phyloP scores from a whole-genome alignment of 2,888 invertebrate genomes.

The Metalampra italica region DNA sequence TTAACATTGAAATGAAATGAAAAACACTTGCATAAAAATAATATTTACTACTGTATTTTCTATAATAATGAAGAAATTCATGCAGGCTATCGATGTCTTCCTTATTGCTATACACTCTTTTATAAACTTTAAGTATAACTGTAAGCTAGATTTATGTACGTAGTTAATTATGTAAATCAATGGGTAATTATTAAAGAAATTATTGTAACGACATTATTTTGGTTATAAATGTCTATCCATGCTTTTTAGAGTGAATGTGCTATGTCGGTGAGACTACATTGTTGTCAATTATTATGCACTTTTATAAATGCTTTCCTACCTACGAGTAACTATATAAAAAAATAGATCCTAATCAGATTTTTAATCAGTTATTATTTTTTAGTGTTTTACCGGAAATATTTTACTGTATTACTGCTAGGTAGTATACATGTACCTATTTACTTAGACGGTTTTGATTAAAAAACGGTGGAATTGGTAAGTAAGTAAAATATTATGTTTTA shows the following conservation, averaged over 20 bases:
- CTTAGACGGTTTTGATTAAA: no score
- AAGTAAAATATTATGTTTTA: no score
- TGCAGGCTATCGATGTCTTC: constrained; percentile 79
- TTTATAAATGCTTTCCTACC: no score
- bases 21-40: constrained; percentile 11
- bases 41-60: constrained; percentile 46
- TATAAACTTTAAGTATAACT: constrained; percentile 59
- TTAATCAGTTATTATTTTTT: no score
- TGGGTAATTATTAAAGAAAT: constrained; percentile 11
- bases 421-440: no score
- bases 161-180: constrained; percentile 12
- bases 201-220: not conserved
- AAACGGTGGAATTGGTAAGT: no score
- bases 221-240: not conserved
- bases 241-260: not conserved
- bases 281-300: constrained; percentile 5
- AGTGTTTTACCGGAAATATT: no score
- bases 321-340: no score
- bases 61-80: constrained; percentile 63
- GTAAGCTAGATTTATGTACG: constrained; percentile 49
- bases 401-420: no score
- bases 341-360: no score
- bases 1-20: not conserved
- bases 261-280: not conserved
- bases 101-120: constrained; percentile 76